Evolutionary conservation across 1,140 invertebrate species (phyloP), one percentile per base, ranked within the genome.

Genomic region (Platyura marginata): DNA sequence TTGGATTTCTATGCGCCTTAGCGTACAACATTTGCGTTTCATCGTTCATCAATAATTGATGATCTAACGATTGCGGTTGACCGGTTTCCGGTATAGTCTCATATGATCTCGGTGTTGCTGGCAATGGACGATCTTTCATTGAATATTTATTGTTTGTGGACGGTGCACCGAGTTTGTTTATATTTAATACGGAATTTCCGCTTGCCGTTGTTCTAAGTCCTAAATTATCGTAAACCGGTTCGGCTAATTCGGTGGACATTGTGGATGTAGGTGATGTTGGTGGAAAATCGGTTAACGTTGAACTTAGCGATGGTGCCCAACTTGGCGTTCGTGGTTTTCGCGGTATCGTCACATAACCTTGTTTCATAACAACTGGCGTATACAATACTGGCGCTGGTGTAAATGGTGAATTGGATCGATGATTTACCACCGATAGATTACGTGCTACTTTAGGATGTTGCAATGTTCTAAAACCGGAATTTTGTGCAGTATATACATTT

Each of bases 201-300:
- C 85, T 79, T 1, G 81, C 85, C n/a, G 84, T 88, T 2, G 80
- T 86, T 38, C 84, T 67, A 1, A 77, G 60, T 0, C 85, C 86
- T 11, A 89, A 60, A 52, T 87, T 88, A 52, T 89, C 85, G 53
- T 89, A 89, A 3, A 86, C 71, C 0, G 82, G 82, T 52, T 87
- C 82, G 19, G 69, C 62, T 16, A 70, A 65, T 50, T 71, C 68
- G 2, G 64, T 51, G 46, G 66, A 68, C 0, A 70, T 65, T 3
- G 67, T 58, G 3, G 71, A 66, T n/a, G 68, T 55, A 40, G 64
- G 63, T 8, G 69, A 69, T 21, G 63, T 60, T n/a, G 56, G 55
- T 21, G 57, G 56, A 40, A 60, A 58, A 13, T 63, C 61, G 42
- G 50, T 51, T 4, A 53, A 40, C 44, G 65, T 49, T 40, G 47